Evolutionary conservation across 2,888 invertebrate species (phyloP).

Genomic region (Antheraea yamamai): DNA sequence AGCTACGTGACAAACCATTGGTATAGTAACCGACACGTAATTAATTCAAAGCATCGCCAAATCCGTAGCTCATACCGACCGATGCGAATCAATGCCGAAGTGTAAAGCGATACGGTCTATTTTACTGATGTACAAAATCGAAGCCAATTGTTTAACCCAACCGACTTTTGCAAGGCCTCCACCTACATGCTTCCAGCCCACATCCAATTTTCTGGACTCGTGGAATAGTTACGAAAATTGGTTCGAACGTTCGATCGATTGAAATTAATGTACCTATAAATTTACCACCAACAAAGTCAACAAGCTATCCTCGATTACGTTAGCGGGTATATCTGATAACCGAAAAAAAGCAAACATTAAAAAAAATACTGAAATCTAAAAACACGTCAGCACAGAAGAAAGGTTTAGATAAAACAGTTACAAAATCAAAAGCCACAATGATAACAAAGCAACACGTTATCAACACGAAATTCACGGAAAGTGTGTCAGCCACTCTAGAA

Average conservation of each 20-base stretch:
- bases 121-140: conserved; percentile 42
- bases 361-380: neutral
- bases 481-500: conserved; percentile 57
- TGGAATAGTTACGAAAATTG: conserved; percentile 15
- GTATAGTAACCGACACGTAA: conserved; percentile 48
- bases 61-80: conserved; percentile 55
- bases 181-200: conserved; percentile 75
- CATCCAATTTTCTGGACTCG: conserved; percentile 68
- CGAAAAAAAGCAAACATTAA: neutral
- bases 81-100: conserved; percentile 60
- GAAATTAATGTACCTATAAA: neutral
- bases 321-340: neutral
- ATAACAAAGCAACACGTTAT: conserved; percentile 35
- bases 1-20: conserved; percentile 72
- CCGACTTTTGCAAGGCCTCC: conserved; percentile 74
- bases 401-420: conserved; percentile 1
- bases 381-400: neutral
- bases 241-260: conserved; percentile 13
- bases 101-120: conserved; percentile 53
- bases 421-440: conserved; percentile 10
- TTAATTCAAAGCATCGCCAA: conserved; percentile 75
- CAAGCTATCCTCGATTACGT: neutral
- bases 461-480: conserved; percentile 53
- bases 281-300: neutral
- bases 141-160: conserved; percentile 62